A percentile compares a stretch with the other conserved stretches of the same genome.
These are phyloP conservation scores for Sprattus sprattus DNA, from an alignment of 2,113 vertebrate genomes.

Conservation along the genomic window DNA sequence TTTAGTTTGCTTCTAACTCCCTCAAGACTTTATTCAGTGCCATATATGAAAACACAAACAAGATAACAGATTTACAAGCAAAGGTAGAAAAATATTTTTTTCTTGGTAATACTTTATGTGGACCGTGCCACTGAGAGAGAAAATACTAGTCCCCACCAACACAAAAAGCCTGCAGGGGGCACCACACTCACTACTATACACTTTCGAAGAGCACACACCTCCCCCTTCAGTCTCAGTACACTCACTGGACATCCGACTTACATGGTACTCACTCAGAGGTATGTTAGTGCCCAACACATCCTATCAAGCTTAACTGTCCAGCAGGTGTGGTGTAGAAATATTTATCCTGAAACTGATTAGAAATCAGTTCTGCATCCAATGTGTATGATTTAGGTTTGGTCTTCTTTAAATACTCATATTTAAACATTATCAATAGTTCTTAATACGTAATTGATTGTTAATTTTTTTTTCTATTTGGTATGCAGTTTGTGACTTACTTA, in stretches of 20 bases:
- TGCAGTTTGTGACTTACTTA: not conserved
- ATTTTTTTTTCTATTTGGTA: not conserved
- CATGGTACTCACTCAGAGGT: not conserved
- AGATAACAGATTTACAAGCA: conserved; percentile 54
- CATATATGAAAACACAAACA: conserved; percentile 47
- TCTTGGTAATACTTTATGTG: conserved; percentile 56
- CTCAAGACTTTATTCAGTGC: conserved; percentile 25
- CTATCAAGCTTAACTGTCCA: not conserved
- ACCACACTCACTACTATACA: conserved; percentile 33
- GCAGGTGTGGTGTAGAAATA: conserved; percentile 3
- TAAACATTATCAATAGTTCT: not conserved
- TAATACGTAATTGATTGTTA: not conserved
- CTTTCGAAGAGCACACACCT: not conserved
- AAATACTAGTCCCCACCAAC: conserved; percentile 40
- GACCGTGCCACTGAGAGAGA: conserved; percentile 42
- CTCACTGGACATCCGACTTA: not conserved
- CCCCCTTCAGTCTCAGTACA: not conserved
- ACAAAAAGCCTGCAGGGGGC: conserved; percentile 29
- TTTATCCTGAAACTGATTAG: not conserved
- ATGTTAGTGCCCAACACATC: not conserved
- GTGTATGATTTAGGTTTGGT: not conserved
- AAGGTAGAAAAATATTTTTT: conserved; percentile 77
- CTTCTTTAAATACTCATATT: not conserved
- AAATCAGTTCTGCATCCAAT: not conserved
- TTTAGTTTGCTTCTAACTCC: not conserved